Percentiles rank a stretch among this genome's conserved stretches.
phyloP scores from a whole-genome alignment of 2,113 vertebrate genomes.

The Synchiropus splendidus region DNA sequence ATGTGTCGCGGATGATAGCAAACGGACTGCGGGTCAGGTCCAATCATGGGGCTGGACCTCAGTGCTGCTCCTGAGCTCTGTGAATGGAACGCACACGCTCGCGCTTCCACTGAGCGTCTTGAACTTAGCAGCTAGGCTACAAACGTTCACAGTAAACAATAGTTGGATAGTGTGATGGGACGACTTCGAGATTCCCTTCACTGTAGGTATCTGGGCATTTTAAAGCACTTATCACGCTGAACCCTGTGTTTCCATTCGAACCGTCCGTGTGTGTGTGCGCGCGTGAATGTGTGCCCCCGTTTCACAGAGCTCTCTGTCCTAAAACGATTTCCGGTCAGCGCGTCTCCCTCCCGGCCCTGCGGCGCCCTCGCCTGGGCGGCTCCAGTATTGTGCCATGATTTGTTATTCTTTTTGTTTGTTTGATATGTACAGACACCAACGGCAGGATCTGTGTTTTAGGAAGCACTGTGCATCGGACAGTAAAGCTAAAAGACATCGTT shows the following conservation, averaged over 20 bases:
- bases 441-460: slow-evolving; percentile 60
- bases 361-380: slow-evolving; percentile 33
- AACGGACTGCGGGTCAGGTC: slow-evolving; percentile 69
- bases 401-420: slow-evolving; percentile 54
- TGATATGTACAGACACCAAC: slow-evolving; percentile 57
- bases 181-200: too few species aligned
- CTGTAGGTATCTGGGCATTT: too few species aligned
- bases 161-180: neutral
- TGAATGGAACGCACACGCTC: slow-evolving; percentile 34
- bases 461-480: slow-evolving; percentile 64
- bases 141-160: neutral
- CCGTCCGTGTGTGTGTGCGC: neutral
- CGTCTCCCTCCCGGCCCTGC: slow-evolving; percentile 25
- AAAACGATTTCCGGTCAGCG: slow-evolving; percentile 44
- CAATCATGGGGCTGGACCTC: slow-evolving; percentile 60
- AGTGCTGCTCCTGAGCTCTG: slow-evolving; percentile 38
- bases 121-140: too few species aligned
- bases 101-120: too few species aligned
- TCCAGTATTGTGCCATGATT: slow-evolving; percentile 60
- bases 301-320: slow-evolving; percentile 17
- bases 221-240: too few species aligned
- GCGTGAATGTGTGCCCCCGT: slow-evolving; percentile 10
- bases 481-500: slow-evolving; percentile 64
- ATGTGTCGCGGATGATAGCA: slow-evolving; percentile 29
- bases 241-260: neutral